Conservation (phyloP, 2,797 vertebrate genomes). For the Danio albolineatus region DNA sequence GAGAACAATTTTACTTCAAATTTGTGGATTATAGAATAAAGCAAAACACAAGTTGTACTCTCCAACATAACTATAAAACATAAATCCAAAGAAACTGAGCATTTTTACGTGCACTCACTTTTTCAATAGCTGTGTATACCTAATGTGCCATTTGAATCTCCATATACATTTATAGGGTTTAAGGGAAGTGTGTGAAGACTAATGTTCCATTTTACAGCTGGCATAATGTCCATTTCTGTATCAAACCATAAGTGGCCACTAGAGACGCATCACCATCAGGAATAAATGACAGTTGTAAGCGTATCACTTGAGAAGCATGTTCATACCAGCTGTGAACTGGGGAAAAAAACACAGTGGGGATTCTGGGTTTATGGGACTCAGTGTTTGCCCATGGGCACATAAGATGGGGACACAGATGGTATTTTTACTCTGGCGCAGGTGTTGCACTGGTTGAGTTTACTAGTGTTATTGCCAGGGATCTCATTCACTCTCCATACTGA, state of each 20-base stretch:
- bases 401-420: slow-evolving; percentile 37
- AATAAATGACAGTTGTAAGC: not conserved
- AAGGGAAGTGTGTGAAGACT: not conserved
- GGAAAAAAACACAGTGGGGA: not conserved
- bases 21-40: too few relatives aligned
- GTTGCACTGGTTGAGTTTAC: slow-evolving; percentile 76
- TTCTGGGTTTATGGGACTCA: slow-evolving; percentile 9
- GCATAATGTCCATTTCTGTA: not conserved
- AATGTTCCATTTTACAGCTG: slow-evolving; percentile 9
- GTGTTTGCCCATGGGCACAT: slow-evolving; percentile 13
- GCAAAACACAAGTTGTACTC: too few relatives aligned
- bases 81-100: not conserved
- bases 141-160: not conserved
- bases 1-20: not conserved
- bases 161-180: not conserved
- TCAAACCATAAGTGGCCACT: not conserved
- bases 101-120: not conserved
- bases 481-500: slow-evolving; percentile 75
- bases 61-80: too few relatives aligned
- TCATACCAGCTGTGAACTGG: slow-evolving; percentile 22
- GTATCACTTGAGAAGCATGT: slow-evolving; percentile 1
- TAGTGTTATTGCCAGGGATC: slow-evolving; percentile 70
- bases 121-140: not conserved
- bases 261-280: not conserved
- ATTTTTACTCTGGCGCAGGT: slow-evolving; percentile 78